Evolutionary conservation across 2,888 invertebrate genomes (phyloP).

Genomic region (Gryllus longicercus): DNA sequence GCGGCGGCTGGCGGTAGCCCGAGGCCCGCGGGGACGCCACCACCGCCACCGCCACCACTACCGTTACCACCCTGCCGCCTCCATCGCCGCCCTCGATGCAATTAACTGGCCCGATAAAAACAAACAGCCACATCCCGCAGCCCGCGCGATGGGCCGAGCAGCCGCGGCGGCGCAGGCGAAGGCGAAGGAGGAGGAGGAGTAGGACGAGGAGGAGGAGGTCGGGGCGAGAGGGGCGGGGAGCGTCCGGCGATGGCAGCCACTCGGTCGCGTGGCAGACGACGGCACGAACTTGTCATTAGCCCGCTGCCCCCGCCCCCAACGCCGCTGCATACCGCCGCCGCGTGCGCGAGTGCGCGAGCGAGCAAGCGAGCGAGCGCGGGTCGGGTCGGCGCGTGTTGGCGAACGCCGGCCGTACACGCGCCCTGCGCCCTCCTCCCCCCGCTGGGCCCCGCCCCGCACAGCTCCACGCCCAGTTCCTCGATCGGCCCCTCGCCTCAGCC

Average conservation of each 20-base stretch:
- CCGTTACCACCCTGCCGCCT: too few relatives aligned
- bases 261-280: slow-evolving; percentile 17
- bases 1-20: too few relatives aligned
- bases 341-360: neutral
- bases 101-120: neutral
- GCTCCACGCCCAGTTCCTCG: too few relatives aligned
- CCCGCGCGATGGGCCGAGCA: neutral
- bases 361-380: neutral
- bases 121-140: neutral
- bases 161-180: neutral
- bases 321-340: neutral
- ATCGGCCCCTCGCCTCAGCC: too few relatives aligned
- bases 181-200: neutral
- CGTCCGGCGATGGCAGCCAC: neutral
- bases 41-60: too few relatives aligned
- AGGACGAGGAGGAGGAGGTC: neutral
- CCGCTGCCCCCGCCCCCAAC: neutral
- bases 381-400: neutral
- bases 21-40: too few relatives aligned
- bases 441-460: too few relatives aligned
- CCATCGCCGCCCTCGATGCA: neutral
- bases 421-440: too few relatives aligned
- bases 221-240: neutral
- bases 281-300: slow-evolving; percentile 17
- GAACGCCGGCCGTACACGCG: too few relatives aligned